Evolutionary conservation across 2,797 vertebrate genomes (phyloP).

Genomic region (Propithecus perrieri): DNA sequence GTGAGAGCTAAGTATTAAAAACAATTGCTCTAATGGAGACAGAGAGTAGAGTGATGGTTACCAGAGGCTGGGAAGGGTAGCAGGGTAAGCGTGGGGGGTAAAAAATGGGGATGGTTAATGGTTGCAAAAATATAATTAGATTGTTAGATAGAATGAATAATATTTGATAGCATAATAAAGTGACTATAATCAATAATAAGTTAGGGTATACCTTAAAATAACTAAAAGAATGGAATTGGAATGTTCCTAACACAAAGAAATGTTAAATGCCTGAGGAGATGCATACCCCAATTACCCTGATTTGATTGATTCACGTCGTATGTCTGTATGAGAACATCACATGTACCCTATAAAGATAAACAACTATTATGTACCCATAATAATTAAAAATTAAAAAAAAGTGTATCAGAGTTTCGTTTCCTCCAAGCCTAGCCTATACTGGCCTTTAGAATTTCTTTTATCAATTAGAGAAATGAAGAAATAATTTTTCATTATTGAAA

Average conservation of each 20-base stretch:
- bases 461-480: background rate
- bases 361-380: background rate
- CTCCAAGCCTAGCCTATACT: background rate
- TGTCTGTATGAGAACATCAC: background rate
- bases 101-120: background rate
- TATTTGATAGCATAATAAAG: background rate
- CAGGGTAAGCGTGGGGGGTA: background rate
- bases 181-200: background rate
- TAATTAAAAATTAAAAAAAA: background rate
- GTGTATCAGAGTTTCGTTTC: background rate
- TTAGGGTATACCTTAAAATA: background rate
- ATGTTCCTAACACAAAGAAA: background rate
- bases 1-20: background rate
- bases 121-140: background rate
- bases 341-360: background rate
- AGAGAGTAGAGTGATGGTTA: background rate
- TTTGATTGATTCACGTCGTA: background rate
- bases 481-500: background rate
- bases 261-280: background rate
- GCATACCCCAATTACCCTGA: background rate
- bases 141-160: background rate
- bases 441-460: background rate
- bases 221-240: background rate
- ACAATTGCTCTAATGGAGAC: background rate
- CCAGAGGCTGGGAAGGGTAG: background rate